These are phyloP conservation scores for Nesoenas mayeri DNA, from an alignment of 2,113 vertebrate species.

Conservation along the genomic window DNA sequence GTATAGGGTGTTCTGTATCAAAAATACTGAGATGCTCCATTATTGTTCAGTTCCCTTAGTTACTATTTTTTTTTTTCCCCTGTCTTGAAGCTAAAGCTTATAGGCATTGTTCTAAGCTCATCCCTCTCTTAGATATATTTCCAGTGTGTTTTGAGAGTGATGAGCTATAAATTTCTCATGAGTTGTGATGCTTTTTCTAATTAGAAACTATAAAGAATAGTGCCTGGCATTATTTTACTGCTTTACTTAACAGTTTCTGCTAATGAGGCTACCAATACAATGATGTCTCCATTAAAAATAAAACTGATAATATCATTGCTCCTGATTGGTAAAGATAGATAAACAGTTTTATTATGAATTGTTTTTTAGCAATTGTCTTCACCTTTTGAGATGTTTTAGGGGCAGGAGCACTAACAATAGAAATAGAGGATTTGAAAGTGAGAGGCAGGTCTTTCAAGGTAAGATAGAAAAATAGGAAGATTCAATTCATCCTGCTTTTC, in stretches of 20 bases:
- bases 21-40: neutral
- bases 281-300: neutral
- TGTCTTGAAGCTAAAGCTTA: neutral
- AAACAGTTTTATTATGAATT: neutral
- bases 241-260: constrained; percentile 7
- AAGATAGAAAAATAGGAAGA: neutral
- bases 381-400: neutral
- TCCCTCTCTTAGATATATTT: constrained; percentile 21
- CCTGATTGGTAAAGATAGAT: neutral
- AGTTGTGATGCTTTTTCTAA: neutral
- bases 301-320: neutral
- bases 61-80: constrained; percentile 2
- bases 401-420: neutral
- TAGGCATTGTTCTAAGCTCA: neutral
- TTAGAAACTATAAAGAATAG: neutral
- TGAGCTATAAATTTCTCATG: constrained; percentile 17
- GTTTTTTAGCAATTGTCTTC: neutral
- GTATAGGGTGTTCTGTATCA: neutral
- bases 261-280: neutral
- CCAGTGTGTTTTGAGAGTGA: neutral
- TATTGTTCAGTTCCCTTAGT: neutral
- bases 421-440: neutral
- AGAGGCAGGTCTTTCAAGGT: neutral
- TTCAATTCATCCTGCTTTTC: neutral
- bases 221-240: constrained; percentile 9